Conservation (phyloP, 2,888 invertebrate species). For the Polia nebulosa region DNA sequence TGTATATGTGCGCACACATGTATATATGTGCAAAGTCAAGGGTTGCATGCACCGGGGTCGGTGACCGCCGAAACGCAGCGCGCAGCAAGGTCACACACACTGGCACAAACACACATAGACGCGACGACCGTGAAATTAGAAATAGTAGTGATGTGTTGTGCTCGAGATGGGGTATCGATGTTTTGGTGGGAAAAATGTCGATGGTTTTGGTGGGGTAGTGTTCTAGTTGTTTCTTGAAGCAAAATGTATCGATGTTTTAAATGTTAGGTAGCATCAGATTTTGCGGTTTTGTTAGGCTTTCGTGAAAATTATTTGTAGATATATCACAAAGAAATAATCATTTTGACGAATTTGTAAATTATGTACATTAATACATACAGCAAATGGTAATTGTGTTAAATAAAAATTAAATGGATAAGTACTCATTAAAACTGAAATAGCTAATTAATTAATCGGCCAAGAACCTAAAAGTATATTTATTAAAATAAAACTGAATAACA, state of each 20-base stretch:
- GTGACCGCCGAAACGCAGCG: constrained; percentile 89
- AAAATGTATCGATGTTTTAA: neutral
- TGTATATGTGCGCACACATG: constrained; percentile 33
- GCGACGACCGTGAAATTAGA: constrained; percentile 88
- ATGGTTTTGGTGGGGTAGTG: constrained; percentile 1
- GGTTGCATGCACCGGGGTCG: constrained; percentile 87
- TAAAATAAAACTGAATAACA: constrained; percentile 69
- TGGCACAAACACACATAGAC: constrained; percentile 78
- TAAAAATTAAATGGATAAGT: constrained; percentile 21
- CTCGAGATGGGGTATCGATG: constrained; percentile 39
- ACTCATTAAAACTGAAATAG: constrained; percentile 49
- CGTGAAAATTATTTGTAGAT: neutral
- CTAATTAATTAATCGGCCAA: constrained; percentile 63
- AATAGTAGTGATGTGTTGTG: constrained; percentile 81
- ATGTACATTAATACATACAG: neutral
- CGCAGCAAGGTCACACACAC: constrained; percentile 89
- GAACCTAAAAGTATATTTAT: constrained; percentile 70
- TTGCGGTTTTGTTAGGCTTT: neutral
- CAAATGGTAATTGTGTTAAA: constrained; percentile 1
- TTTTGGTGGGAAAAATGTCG: constrained; percentile 17
- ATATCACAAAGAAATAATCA: no score
- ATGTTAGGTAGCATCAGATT: neutral
- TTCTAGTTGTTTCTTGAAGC: neutral
- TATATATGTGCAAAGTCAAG: constrained; percentile 83
- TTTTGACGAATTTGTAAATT: neutral